phyloP scores from a whole-genome alignment of 2,888 invertebrate genomes.

The Drosophila diplacantha region DNA sequence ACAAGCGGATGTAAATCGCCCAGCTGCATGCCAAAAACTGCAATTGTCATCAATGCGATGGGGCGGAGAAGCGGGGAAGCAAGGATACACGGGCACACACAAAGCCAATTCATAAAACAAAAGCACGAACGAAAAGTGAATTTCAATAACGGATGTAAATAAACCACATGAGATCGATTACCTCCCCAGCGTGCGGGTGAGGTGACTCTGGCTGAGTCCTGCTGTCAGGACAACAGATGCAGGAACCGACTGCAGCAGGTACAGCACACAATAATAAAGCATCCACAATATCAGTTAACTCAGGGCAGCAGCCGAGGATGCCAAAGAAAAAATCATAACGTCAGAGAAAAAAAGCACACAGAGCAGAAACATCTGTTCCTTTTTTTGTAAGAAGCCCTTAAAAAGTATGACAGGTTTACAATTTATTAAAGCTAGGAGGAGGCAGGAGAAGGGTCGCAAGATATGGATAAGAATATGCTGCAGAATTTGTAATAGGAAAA shows the following conservation, averaged over 20 bases:
- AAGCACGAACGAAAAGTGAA: conserved; percentile 57
- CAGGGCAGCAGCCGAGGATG: conserved; percentile 29
- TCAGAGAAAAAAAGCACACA: conserved; percentile 44
- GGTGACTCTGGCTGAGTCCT: conserved; percentile 33
- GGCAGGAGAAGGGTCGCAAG: background rate
- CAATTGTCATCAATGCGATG: conserved; percentile 64
- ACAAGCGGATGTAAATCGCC: conserved; percentile 69
- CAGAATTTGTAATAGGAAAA: background rate
- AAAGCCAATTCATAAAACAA: conserved; percentile 68
- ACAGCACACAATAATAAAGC: conserved; percentile 32
- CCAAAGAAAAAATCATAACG: conserved; percentile 34
- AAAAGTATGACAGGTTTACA: conserved; percentile 40
- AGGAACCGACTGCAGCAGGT: conserved; percentile 40
- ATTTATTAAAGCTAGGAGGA: conserved; percentile 23
- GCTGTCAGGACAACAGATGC: conserved; percentile 69
- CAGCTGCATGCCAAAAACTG: conserved; percentile 70
- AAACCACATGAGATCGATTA: conserved; percentile 77
- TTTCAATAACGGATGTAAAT: conserved; percentile 76
- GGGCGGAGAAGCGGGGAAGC: background rate
- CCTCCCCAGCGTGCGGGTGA: conserved; percentile 61
- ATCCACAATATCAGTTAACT: conserved; percentile 66
- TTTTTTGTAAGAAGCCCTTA: conserved; percentile 20
- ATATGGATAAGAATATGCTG: background rate
- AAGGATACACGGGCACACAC: conserved; percentile 26
- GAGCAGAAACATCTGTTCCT: conserved; percentile 27